Evolutionary conservation across 2,113 vertebrate genomes (phyloP), one percentile per base, ranked within the genome.

Genomic region (Piprites chloris): DNA sequence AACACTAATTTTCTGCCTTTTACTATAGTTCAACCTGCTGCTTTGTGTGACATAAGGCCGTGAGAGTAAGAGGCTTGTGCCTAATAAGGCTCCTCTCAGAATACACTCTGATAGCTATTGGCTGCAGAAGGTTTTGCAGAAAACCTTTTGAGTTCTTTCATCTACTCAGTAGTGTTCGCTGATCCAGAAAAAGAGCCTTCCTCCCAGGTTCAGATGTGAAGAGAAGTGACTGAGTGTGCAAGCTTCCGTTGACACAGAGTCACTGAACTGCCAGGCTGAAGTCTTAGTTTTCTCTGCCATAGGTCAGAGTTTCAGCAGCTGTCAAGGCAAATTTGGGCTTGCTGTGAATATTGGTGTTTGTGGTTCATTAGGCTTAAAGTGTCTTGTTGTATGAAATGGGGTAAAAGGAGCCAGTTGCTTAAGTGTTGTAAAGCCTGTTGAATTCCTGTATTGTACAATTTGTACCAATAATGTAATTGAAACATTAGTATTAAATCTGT

Each of bases 321-420:
- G 47, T 44, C 58, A 27, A 59, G 44, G n/a, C 1, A 12, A 46
- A 65, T 74, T 44, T 67, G 41, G 15, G 53, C 55, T 93, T 86
- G 35, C 72, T 78, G 41, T 10, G 35, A 55, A 7, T 74, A 19
- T 18, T 76, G 37, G 13, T 73, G 46, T 61, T 85, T 66, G 42
- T 55, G 74, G 49, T 72, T 73, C 15, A 55, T 86, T 42, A 68
- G n/a, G 18, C 46, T 61, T 72, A 21, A 79, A 81, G 26, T 58
- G 15, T 55, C 37, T 61, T 2, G 0, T 41, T 42, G 4, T 72
- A n/a, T 87, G 66, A 90, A 85, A 79, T 55, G 13, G 23, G 21
- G 17, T 92, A 87, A 84, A 89, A 96, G 33, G 74, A 78, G 84
- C 88, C 62, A 53, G 74, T 75, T 85, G 67, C 81, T 91, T 42